phyloP scores from a whole-genome alignment of 2,888 invertebrate species.

The Chloroclysta siterata region DNA sequence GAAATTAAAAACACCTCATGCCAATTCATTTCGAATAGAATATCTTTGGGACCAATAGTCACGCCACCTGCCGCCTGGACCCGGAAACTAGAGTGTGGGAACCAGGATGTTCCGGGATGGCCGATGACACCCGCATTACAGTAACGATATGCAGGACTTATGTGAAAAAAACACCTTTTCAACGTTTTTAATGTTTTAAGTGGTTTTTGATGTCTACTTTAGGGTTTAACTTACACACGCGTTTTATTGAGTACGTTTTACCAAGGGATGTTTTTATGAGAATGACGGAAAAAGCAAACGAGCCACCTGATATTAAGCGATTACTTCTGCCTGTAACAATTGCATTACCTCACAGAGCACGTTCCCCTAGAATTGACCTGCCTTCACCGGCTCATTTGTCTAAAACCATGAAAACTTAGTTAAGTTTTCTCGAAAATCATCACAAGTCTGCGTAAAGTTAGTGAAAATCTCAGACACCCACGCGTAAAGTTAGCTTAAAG shows the following conservation, averaged over 20 bases:
- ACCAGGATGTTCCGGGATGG: conserved; percentile 20
- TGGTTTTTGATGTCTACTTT: conserved; percentile 8
- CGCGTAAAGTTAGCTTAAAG: neutral
- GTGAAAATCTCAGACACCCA: neutral
- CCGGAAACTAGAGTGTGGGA: conserved; percentile 45
- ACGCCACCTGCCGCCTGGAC: conserved; percentile 40
- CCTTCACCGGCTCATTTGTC: no score
- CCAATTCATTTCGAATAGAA: conserved; percentile 24
- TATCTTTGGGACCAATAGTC: conserved; percentile 12
- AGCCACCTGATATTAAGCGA: no score
- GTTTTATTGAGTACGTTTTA: no score
- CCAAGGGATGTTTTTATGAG: no score
- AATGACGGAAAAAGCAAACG: no score
- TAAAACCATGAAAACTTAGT: no score
- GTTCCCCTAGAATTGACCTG: no score
- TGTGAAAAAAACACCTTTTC: conserved; percentile 3
- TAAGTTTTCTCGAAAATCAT: no score
- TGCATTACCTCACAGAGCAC: no score
- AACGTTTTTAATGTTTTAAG: neutral
- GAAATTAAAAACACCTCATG: conserved; percentile 25
- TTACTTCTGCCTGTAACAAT: no score
- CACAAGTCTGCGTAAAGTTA: neutral
- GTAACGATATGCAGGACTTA: conserved; percentile 18
- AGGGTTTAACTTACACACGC: no score
- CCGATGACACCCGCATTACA: conserved; percentile 24